Evolutionary conservation across 37 sponge, comb jelly and placozoan genomes (phyloP).

Genomic region (Halichondria panicea): DNA sequence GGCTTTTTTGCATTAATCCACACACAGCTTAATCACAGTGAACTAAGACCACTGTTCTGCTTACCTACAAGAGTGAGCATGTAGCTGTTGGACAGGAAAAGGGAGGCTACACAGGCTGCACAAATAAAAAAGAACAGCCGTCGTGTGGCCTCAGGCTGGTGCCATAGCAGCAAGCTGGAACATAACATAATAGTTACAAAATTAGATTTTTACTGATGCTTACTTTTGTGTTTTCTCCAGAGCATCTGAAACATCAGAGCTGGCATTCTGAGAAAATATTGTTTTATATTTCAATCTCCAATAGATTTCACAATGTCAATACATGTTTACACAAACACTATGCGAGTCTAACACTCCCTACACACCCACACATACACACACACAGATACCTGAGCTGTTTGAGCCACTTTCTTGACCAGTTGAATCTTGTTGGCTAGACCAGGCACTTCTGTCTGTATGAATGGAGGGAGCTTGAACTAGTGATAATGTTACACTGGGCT

Average conservation of each 20-base stretch:
- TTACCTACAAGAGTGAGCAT: slow-evolving; percentile 48
- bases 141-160: slow-evolving; percentile 63
- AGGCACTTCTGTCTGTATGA: slow-evolving; percentile 2
- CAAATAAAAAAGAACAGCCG: slow-evolving; percentile 64
- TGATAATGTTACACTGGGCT: neutral
- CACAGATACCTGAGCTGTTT: slow-evolving; percentile 54
- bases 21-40: no score
- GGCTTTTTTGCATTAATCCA: no score
- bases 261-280: slow-evolving; percentile 35
- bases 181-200: neutral
- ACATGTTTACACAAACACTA: no score
- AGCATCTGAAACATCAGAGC: slow-evolving; percentile 32
- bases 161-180: slow-evolving; percentile 67
- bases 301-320: no score
- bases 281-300: no score
- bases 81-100: slow-evolving; percentile 56
- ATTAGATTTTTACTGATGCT: slow-evolving; percentile 1
- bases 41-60: no score
- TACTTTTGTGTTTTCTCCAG: slow-evolving; percentile 78
- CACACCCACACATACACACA: neutral
- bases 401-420: slow-evolving; percentile 65
- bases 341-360: no score
- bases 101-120: slow-evolving; percentile 34
- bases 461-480: neutral
- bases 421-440: slow-evolving; percentile 57